Conservation (phyloP, 1,140 invertebrate genomes). For the Drosophila asahinai region DNA sequence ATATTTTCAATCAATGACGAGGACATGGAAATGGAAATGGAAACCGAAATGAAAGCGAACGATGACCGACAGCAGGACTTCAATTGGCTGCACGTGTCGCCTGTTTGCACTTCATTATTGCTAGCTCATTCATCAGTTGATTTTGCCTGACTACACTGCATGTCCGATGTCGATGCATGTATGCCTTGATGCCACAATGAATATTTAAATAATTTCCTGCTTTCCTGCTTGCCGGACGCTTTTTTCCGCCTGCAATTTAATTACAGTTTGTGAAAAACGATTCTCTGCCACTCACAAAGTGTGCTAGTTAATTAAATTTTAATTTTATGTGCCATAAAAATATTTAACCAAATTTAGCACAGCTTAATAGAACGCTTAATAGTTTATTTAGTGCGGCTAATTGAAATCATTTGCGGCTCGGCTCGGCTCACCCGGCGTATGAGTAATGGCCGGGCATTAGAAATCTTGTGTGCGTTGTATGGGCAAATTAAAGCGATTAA, state of each 20-base stretch:
- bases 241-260: conserved; percentile 56
- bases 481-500: conserved; percentile 40
- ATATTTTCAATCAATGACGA: conserved; percentile 64
- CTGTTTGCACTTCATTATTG: conserved; percentile 65
- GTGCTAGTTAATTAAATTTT: conserved; percentile 69
- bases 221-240: conserved; percentile 14
- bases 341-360: conserved; percentile 60
- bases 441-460: conserved; percentile 46
- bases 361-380: conserved; percentile 48
- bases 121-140: conserved; percentile 68
- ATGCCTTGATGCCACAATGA: conserved; percentile 43
- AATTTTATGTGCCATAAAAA: conserved; percentile 62
- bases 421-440: conserved; percentile 36
- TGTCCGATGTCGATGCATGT: conserved; percentile 1
- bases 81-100: conserved; percentile 51
- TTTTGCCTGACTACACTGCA: conserved; percentile 18
- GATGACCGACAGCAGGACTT: conserved; percentile 1
- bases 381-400: conserved; percentile 61
- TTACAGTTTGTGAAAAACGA: conserved; percentile 71
- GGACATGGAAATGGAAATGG: conserved; percentile 2
- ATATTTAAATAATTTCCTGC: conserved; percentile 61
- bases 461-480: conserved; percentile 13
- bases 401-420: conserved; percentile 53
- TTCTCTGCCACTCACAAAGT: conserved; percentile 9
- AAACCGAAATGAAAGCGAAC: not conserved